phyloP scores from a whole-genome alignment of 2,113 vertebrate species.

The Amazona vittata region DNA sequence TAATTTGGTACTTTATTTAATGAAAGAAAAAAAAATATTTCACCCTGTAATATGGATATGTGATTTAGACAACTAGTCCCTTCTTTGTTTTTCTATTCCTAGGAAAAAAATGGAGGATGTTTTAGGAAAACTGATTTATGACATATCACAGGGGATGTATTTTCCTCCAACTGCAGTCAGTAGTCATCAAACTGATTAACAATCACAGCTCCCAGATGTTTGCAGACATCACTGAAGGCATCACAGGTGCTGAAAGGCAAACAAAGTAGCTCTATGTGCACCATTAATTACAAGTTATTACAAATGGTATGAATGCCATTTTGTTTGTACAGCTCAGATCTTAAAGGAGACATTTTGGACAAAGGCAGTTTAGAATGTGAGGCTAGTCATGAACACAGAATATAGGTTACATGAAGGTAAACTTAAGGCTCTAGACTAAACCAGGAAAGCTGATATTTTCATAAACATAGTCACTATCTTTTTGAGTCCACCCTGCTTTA shows the following conservation, averaged over 20 bases:
- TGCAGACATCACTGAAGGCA: background rate
- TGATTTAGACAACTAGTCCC: background rate
- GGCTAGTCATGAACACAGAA: background rate
- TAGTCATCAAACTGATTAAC: background rate
- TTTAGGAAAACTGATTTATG: background rate
- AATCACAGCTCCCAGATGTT: background rate
- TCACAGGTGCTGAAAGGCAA: background rate
- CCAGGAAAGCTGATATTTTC: background rate
- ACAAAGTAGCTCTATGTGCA: background rate
- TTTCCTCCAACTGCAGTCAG: background rate
- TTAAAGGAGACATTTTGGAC: background rate
- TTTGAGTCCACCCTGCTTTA: background rate
- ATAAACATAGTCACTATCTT: background rate
- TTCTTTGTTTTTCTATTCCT: background rate
- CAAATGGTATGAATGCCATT: background rate
- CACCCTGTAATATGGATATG: fast-evolving
- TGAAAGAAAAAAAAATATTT: background rate
- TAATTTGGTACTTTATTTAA: background rate
- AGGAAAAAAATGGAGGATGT: background rate
- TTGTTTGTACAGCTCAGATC: background rate
- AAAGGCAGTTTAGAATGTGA: background rate
- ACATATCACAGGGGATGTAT: background rate
- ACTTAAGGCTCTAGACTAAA: background rate
- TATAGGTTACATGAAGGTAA: background rate
- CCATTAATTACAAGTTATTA: background rate